Evolutionary conservation across 2,888 invertebrate genomes (phyloP).

Genomic region (Microctonus hyperodae): DNA sequence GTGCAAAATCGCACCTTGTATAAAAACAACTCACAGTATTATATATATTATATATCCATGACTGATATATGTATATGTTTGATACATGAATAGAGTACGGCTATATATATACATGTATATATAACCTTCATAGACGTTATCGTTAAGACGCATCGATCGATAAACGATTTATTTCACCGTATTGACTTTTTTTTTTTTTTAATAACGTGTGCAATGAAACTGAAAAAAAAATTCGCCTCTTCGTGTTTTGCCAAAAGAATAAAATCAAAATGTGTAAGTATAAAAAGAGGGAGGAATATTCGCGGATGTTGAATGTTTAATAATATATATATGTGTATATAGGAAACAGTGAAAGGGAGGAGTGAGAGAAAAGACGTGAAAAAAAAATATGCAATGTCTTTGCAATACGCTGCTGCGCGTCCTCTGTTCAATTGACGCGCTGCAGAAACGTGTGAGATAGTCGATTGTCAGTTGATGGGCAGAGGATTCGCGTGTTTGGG

Average conservation of each 20-base stretch:
- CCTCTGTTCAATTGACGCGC: conserved; percentile 1
- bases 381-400: conserved; percentile 24
- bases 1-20: no score
- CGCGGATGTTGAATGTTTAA: neutral
- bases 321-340: neutral
- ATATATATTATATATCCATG: no score
- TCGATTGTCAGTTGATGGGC: conserved; percentile 36
- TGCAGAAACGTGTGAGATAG: conserved; percentile 26
- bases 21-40: no score
- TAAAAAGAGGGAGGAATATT: conserved; percentile 18
- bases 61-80: no score
- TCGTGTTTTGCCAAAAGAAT: neutral
- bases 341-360: conserved; percentile 10
- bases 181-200: neutral
- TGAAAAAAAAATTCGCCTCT: neutral
- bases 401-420: conserved; percentile 1
- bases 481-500: conserved; percentile 13
- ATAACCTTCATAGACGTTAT: no score
- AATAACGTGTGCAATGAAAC: neutral
- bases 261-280: neutral
- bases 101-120: no score
- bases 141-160: conserved; percentile 17
- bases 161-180: conserved; percentile 27
- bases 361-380: neutral
- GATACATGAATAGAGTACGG: no score